Base-by-base conservation (phyloP, 2,797 vertebrate genomes). In the Siniperca undulata region DNA sequence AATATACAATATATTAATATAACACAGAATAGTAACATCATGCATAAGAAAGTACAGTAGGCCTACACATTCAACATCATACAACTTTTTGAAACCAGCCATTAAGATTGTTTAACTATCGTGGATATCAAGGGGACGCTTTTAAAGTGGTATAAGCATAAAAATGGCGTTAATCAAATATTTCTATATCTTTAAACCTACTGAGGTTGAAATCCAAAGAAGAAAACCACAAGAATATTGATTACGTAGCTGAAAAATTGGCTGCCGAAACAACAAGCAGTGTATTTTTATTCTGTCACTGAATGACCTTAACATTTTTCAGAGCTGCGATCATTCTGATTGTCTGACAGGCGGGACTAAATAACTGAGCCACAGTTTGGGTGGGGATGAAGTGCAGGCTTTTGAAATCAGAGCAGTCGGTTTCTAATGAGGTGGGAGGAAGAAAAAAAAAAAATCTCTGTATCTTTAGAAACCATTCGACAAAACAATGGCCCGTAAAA, bases 401-500 rank as follows among this genome's bases (percentile, higher is more conserved):
- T 90, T 89, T 78, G 78, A 92, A 92, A 92, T 93, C 89, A 89
- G 77, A 91, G 83, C 76, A 84, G 80, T 91, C 53, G 27, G 36
- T 66, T 86, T 93, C 79, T 93, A 94, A 94, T 92, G 90, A 93
- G 91, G 83, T 80, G 78, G 81, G 83, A 82, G 84, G 76, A 82
- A 80, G 71, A 66, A 73, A 46, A 78, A 80, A 78, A 80, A 79
- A 78, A 92, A 83, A 76, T 69, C 82, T 81, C 76, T 72, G 86
- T 94, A 93, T 95, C 94, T 95, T 93, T 91, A 92, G 90, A 93
- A 92, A 86, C 91, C 95, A 94, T 90, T 94, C 89, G 84, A 86
- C 89, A 74, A 92, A 95, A 96, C 95, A 96, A 96, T 96, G 91
- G 94, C 72, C 93, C 68, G 89, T 93, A 91, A 93, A 91, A 91